Conservation (phyloP, 2,888 invertebrate genomes). For the Agrotis clavis region DNA sequence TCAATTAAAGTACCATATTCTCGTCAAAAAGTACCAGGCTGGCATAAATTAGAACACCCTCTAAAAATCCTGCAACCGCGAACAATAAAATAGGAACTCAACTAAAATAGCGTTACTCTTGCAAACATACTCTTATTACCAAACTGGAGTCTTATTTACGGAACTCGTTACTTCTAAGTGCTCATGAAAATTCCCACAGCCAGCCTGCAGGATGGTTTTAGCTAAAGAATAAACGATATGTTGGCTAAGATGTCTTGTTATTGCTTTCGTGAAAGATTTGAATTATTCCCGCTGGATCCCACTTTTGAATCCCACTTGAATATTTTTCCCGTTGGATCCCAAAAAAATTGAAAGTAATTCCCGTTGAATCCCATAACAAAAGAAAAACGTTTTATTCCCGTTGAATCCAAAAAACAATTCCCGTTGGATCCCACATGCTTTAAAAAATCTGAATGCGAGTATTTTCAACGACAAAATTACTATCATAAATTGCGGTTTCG, state of each 20-base stretch:
- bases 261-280: slow-evolving; percentile 59
- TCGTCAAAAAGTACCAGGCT: slow-evolving; percentile 42
- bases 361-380: too few species aligned
- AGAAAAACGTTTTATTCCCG: too few species aligned
- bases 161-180: slow-evolving; percentile 74
- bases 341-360: too few species aligned
- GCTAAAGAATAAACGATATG: slow-evolving; percentile 74
- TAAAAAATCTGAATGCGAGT: too few species aligned
- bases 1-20: slow-evolving; percentile 41
- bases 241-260: slow-evolving; percentile 68
- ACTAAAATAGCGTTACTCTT: slow-evolving; percentile 61
- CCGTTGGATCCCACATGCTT: too few species aligned
- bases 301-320: too few species aligned
- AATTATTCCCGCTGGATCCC: too few species aligned
- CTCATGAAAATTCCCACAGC: slow-evolving; percentile 76
- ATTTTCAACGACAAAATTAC: too few species aligned
- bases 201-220: slow-evolving; percentile 69
- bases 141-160: slow-evolving; percentile 71
- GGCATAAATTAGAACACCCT: slow-evolving; percentile 53
- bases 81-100: slow-evolving; percentile 67
- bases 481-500: too few species aligned
- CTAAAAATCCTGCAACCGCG: slow-evolving; percentile 51
- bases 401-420: too few species aligned
- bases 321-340: too few species aligned
- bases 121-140: slow-evolving; percentile 69